A percentile compares a stretch with the other conserved stretches of the same genome.
Evolutionary conservation across 30 jellyfish, hydroid and myxozoan genomes (phyloP).

Genomic region (Aurelia coerulea): DNA sequence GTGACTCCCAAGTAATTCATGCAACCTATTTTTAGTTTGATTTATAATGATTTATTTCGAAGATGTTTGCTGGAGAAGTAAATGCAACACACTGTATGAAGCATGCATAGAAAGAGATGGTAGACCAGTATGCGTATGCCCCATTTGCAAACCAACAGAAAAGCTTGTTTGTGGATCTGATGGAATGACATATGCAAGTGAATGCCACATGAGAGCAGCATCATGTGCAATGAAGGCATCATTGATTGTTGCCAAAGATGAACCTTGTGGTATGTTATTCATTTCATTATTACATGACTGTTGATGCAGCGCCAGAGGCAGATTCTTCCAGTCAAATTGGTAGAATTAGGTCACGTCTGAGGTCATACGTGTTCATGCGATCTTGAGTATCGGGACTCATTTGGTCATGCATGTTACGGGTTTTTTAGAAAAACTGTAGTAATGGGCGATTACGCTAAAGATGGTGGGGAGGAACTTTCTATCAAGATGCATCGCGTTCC

Average conservation of each 20-base stretch:
- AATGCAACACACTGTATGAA: slow-evolving; percentile 43
- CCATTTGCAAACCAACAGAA: slow-evolving; percentile 1
- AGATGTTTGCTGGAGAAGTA: slow-evolving; percentile 54
- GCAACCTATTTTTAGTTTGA: too few species aligned
- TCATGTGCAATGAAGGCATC: slow-evolving; percentile 47
- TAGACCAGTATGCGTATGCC: slow-evolving; percentile 77
- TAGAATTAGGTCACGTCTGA: too few species aligned
- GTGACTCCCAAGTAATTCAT: too few species aligned
- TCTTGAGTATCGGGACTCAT: too few species aligned
- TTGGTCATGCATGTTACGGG: too few species aligned
- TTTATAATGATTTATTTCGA: neutral
- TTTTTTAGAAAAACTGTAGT: too few species aligned
- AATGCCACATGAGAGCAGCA: slow-evolving; percentile 51
- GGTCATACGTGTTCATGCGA: too few species aligned
- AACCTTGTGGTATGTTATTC: slow-evolving; percentile 76
- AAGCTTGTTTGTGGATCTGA: slow-evolving; percentile 79
- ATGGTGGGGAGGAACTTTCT: too few species aligned
- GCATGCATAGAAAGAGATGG: slow-evolving; percentile 18
- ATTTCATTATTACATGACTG: neutral
- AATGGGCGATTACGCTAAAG: too few species aligned
- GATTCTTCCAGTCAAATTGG: too few species aligned
- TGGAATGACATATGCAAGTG: slow-evolving; percentile 70
- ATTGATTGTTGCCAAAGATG: slow-evolving; percentile 43
- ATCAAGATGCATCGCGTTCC: too few species aligned
- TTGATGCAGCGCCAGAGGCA: too few species aligned